Percentiles rank a stretch among this genome's conserved stretches.
Evolutionary conservation across 2,797 vertebrate genomes (phyloP).

Genomic region (Phoebastria nigripes): DNA sequence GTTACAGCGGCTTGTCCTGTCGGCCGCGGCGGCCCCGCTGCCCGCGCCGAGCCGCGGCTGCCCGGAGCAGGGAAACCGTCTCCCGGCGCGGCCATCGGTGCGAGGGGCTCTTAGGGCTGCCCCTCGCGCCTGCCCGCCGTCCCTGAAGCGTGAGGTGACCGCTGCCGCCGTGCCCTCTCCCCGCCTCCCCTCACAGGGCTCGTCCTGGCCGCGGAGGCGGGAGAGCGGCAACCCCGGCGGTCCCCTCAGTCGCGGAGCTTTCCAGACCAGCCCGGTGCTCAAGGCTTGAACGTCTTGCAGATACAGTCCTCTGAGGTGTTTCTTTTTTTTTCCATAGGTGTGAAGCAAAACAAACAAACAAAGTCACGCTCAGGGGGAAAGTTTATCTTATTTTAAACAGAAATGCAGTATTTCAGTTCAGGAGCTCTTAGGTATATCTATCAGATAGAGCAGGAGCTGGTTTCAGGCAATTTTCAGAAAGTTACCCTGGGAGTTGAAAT

Average conservation of each 20-base stretch:
- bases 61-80: not conserved
- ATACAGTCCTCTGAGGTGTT: accelerated
- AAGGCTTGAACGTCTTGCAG: too few species aligned
- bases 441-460: not conserved
- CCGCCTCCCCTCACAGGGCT: not conserved
- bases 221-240: not conserved
- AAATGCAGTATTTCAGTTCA: not conserved
- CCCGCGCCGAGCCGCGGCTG: not conserved
- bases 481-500: not conserved
- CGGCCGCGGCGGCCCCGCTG: not conserved
- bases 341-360: not conserved
- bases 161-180: not conserved
- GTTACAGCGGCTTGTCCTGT: not conserved
- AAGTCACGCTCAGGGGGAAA: accelerated
- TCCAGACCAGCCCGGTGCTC: too few species aligned
- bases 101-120: not conserved
- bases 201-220: not conserved
- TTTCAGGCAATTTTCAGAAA: not conserved
- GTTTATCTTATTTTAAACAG: not conserved
- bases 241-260: not conserved
- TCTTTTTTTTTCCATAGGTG: not conserved
- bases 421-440: accelerated
- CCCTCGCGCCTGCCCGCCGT: not conserved
- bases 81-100: not conserved
- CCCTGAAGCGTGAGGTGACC: not conserved